Conservation (phyloP, 2,888 invertebrate species). For the Spilosoma lubricipeda region DNA sequence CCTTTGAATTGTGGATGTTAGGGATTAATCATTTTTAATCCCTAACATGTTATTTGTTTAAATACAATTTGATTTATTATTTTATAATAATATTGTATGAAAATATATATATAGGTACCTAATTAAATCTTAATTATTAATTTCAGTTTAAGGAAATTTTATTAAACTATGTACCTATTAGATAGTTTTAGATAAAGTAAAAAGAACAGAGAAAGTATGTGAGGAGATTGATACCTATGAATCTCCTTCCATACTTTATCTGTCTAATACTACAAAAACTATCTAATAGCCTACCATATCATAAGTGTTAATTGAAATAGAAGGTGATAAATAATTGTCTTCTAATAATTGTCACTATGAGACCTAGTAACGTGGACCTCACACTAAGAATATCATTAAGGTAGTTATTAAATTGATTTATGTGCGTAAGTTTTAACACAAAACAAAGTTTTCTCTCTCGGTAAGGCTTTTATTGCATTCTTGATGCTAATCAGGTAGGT, state of each 20-base stretch:
- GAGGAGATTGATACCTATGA: too few species aligned
- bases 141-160: background rate
- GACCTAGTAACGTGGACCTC: background rate
- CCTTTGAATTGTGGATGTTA: too few species aligned
- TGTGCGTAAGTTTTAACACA: background rate
- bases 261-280: too few species aligned
- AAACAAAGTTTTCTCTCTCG: background rate
- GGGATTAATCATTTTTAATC: too few species aligned
- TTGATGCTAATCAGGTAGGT: background rate
- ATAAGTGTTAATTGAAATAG: background rate
- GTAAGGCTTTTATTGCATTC: background rate
- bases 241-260: too few species aligned
- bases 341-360: background rate
- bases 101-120: background rate
- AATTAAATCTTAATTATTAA: too few species aligned
- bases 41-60: too few species aligned
- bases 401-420: constrained; percentile 8
- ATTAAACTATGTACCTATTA: background rate
- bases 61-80: too few species aligned
- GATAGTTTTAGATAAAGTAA: background rate
- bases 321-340: background rate
- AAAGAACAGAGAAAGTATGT: background rate
- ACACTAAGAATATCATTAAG: constrained; percentile 1
- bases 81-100: background rate
- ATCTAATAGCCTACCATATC: too few species aligned